A percentile compares a stretch with the other conserved stretches of the same genome.
Evolutionary conservation across 2,888 invertebrate genomes (phyloP).

Genomic region (Eupsilia transversa): DNA sequence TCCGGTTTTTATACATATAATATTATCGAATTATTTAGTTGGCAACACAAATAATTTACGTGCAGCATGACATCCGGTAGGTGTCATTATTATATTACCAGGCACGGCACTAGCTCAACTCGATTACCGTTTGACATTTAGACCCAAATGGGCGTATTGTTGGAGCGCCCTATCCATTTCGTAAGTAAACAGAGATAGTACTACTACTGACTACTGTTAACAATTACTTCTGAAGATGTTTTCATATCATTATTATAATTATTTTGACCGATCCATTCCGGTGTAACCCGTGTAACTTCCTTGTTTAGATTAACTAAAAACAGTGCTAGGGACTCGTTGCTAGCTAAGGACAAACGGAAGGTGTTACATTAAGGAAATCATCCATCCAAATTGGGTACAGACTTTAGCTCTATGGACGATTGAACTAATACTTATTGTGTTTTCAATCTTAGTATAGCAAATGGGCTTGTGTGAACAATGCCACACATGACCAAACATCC

Average conservation of each 20-base stretch:
- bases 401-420: constrained; percentile 50
- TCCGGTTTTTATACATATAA: constrained; percentile 61
- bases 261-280: background rate
- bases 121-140: constrained; percentile 77
- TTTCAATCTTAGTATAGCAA: constrained; percentile 69
- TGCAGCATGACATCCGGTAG: constrained; percentile 71
- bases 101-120: constrained; percentile 69
- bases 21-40: constrained; percentile 64
- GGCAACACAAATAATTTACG: constrained; percentile 65
- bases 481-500: constrained; percentile 87
- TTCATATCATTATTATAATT: constrained; percentile 31
- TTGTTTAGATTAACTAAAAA: constrained; percentile 17
- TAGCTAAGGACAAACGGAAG: constrained; percentile 48
- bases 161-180: constrained; percentile 60
- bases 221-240: constrained; percentile 26
- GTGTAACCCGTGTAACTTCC: background rate
- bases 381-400: constrained; percentile 49
- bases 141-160: constrained; percentile 74
- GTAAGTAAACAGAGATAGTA: constrained; percentile 63
- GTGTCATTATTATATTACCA: constrained; percentile 67
- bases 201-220: constrained; percentile 38
- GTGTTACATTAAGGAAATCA: constrained; percentile 60
- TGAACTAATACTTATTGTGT: constrained; percentile 65
- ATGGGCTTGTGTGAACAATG: constrained; percentile 81
- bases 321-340: background rate